Percentiles rank a stretch among this genome's conserved stretches.
Evolutionary conservation across 2,797 vertebrate genomes (phyloP).

Genomic region (Hipposideros larvatus): DNA sequence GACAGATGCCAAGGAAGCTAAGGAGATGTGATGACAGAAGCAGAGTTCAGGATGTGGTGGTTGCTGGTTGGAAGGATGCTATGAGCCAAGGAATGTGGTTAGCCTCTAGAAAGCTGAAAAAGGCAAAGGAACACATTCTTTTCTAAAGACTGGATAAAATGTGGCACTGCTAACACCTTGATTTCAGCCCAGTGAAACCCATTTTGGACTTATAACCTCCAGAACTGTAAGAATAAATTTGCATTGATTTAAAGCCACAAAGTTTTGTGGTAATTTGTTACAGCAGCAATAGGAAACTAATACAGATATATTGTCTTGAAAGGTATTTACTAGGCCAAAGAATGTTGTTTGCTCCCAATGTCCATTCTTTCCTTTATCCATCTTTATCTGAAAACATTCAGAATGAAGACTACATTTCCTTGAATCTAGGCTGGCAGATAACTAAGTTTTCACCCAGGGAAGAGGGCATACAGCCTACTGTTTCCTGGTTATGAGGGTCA

Average conservation of each 20-base stretch:
- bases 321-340: not conserved
- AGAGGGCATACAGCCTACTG: not conserved
- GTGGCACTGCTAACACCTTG: not conserved
- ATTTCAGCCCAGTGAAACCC: not conserved
- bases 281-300: not conserved
- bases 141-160: not conserved
- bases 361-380: not conserved
- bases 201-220: not conserved
- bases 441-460: not conserved
- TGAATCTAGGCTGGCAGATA: not conserved
- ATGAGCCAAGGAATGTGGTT: not conserved
- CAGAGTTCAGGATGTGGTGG: not conserved
- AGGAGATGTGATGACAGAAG: not conserved
- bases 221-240: not conserved
- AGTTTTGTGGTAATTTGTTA: not conserved
- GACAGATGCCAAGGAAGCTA: not conserved
- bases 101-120: not conserved
- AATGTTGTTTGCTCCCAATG: not conserved
- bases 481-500: not conserved
- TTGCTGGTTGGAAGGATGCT: not conserved
- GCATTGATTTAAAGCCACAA: not conserved
- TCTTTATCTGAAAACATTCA: constrained; percentile 6
- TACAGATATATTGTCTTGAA: not conserved
- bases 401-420: not conserved
- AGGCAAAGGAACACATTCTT: not conserved